These are phyloP conservation scores for Aethina tumida DNA, from an alignment of 1,140 invertebrate species.

Conservation along the genomic window DNA sequence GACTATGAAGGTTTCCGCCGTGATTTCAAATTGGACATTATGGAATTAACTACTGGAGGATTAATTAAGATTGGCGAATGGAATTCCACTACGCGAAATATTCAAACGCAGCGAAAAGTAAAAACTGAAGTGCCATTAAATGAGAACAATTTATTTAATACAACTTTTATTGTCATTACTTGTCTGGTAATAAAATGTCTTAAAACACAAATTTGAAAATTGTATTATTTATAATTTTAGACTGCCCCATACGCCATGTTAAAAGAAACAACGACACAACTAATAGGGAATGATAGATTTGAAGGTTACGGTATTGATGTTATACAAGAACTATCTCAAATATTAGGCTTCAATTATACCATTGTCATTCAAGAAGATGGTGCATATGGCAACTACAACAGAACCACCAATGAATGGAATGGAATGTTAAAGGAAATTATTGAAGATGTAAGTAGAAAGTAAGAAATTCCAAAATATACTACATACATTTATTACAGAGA, in stretches of 20 bases:
- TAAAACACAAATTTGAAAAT: constrained; percentile 9
- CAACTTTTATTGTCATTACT: constrained; percentile 75
- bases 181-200: constrained; percentile 57
- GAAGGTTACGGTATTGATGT: constrained; percentile 76
- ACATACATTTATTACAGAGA: constrained; percentile 21
- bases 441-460: constrained; percentile 48
- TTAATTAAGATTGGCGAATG: constrained; percentile 64
- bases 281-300: constrained; percentile 71
- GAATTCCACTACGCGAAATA: constrained; percentile 45
- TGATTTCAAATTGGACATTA: constrained; percentile 68
- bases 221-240: constrained; percentile 18
- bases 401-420: constrained; percentile 62
- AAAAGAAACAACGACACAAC: constrained; percentile 57
- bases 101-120: constrained; percentile 37
- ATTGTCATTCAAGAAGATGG: constrained; percentile 67
- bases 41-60: constrained; percentile 59
- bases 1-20: constrained; percentile 73
- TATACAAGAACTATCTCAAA: constrained; percentile 60
- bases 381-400: constrained; percentile 59
- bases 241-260: constrained; percentile 72
- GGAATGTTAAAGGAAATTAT: constrained; percentile 82
- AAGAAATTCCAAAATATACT: constrained; percentile 1
- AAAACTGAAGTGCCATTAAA: constrained; percentile 28
- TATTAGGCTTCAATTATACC: constrained; percentile 81
- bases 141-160: constrained; percentile 58